A percentile compares a stretch with the other conserved stretches of the same genome.
Conservation (phyloP, 2,888 invertebrate genomes). For the Hirtodrosophila trivittata region DNA sequence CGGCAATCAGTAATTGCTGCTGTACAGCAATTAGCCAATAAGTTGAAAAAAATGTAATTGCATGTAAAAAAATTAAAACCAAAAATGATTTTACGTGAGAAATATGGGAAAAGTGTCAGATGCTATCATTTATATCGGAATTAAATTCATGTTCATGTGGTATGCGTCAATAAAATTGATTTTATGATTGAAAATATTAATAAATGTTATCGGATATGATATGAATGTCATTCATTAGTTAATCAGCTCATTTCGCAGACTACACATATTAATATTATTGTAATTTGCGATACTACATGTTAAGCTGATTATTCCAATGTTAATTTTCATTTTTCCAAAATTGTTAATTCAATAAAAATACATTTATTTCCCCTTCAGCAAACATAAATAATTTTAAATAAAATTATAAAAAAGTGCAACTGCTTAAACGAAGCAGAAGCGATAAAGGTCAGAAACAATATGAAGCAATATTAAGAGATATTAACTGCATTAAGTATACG, state of each 20-base stretch:
- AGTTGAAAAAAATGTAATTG: constrained; percentile 10
- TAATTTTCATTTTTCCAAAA: no score
- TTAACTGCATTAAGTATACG: no score
- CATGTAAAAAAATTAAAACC: constrained; percentile 6
- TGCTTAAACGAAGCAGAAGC: no score
- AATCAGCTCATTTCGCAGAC: neutral
- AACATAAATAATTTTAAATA: no score
- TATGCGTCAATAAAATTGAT: neutral
- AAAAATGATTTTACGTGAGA: constrained; percentile 1
- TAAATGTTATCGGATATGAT: constrained; percentile 1
- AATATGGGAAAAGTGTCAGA: neutral
- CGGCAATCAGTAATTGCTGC: constrained; percentile 13
- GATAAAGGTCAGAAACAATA: no score
- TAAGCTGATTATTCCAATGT: no score
- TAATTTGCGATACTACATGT: neutral
- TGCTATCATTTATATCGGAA: neutral
- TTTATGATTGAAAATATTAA: constrained; percentile 2
- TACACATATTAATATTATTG: neutral
- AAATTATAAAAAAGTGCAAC: no score
- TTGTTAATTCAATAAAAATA: no score
- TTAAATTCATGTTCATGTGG: constrained; percentile 4
- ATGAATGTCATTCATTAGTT: neutral
- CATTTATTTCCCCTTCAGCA: constrained; percentile 1
- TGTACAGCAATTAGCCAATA: constrained; percentile 29
- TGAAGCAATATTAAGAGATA: no score